Percentiles rank a stretch among this genome's conserved stretches.
Conservation (phyloP, 2,797 vertebrate species). For the Gadopsis marmoratus region DNA sequence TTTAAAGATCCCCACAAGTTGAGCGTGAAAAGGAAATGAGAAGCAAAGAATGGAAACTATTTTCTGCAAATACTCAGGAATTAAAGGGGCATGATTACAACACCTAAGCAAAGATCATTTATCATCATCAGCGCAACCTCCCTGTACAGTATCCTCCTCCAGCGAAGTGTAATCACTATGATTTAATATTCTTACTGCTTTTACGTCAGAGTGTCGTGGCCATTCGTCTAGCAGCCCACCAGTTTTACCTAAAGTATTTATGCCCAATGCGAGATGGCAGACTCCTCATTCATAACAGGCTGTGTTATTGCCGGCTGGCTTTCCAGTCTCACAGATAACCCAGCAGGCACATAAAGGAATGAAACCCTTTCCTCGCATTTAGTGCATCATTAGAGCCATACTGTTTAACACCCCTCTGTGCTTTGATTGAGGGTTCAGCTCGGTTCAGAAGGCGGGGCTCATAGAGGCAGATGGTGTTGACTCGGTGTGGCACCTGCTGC, state of each 20-base stretch:
- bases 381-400: conserved; percentile 62
- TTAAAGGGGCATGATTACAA: conserved; percentile 27
- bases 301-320: conserved; percentile 39
- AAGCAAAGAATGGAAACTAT: conserved; percentile 19
- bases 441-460: conserved; percentile 33
- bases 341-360: conserved; percentile 47
- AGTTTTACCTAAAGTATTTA: conserved; percentile 60
- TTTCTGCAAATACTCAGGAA: conserved; percentile 17
- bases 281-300: conserved; percentile 39
- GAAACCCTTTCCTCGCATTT: conserved; percentile 57
- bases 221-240: conserved; percentile 44
- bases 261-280: conserved; percentile 26
- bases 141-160: conserved; percentile 15
- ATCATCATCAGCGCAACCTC: conserved; percentile 36
- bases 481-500: conserved; percentile 49
- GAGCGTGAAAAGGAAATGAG: not conserved
- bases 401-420: conserved; percentile 56
- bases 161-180: conserved; percentile 27
- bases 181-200: conserved; percentile 56
- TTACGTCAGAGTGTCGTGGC: conserved; percentile 3
- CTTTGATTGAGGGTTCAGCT: conserved; percentile 55
- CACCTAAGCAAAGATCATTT: conserved; percentile 39
- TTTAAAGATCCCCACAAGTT: not conserved
- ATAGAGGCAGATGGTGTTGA: conserved; percentile 48
- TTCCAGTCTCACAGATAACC: conserved; percentile 40